Evolutionary conservation across 2,113 vertebrate species (phyloP).

Genomic region (Rattus rattus): DNA sequence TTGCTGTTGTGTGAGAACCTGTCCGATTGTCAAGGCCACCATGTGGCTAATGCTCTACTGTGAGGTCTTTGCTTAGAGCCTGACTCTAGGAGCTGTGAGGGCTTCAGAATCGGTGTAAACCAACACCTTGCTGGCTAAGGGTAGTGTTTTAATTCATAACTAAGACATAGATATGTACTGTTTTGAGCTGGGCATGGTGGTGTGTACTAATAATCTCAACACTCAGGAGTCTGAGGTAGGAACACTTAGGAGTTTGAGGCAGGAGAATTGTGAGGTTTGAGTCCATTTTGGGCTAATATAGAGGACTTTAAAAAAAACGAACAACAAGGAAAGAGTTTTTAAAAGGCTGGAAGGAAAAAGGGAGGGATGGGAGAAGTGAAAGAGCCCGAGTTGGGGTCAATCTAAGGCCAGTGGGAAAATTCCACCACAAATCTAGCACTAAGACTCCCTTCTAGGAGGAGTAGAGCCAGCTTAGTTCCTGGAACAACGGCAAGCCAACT

Average conservation of each 20-base stretch:
- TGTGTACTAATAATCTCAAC: not conserved
- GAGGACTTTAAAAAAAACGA: not conserved
- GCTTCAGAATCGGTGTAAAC: not conserved
- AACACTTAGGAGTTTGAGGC: not conserved
- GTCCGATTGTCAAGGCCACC: not conserved
- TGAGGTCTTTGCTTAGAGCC: not conserved
- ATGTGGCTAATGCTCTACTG: not conserved
- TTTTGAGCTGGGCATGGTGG: not conserved
- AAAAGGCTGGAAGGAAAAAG: not conserved
- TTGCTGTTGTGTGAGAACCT: not conserved
- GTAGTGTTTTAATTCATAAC: not conserved
- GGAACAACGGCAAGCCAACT: too few species aligned
- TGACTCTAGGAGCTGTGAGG: not conserved
- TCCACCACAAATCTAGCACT: too few species aligned
- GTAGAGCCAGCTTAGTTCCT: too few species aligned
- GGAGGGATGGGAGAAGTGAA: not conserved
- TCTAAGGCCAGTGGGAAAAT: too few species aligned
- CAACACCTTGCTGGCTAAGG: not conserved
- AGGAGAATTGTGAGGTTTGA: not conserved
- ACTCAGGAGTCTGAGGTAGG: not conserved
- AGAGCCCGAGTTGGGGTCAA: too few species aligned
- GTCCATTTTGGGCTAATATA: not conserved
- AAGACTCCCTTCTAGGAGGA: too few species aligned
- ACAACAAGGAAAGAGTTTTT: not conserved
- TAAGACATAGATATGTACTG: not conserved